A percentile compares a stretch with the other conserved stretches of the same genome.
These are phyloP conservation scores for Drosophila pectinifera DNA, from an alignment of 1,140 invertebrate species.

Conservation along the genomic window DNA sequence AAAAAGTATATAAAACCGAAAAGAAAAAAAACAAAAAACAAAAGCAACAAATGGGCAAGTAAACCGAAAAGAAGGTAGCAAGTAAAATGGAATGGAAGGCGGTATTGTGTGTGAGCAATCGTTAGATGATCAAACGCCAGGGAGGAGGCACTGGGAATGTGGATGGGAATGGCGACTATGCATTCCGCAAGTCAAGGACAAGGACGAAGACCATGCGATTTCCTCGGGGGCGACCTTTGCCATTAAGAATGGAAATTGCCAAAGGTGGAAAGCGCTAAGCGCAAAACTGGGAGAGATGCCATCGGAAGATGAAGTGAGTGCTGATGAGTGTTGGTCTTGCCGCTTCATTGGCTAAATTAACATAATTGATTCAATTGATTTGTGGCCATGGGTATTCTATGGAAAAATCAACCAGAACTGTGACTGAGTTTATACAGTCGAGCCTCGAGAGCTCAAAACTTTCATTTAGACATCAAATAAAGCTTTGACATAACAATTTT, in stretches of 20 bases:
- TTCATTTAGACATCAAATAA: too few relatives aligned
- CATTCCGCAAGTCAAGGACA: slow-evolving; percentile 56
- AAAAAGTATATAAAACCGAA: slow-evolving; percentile 33
- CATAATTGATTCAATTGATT: slow-evolving; percentile 71
- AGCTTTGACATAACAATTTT: background rate
- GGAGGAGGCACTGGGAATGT: slow-evolving; percentile 1
- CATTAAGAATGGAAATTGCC: slow-evolving; percentile 34
- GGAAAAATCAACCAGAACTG: slow-evolving; percentile 30
- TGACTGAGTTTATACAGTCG: slow-evolving; percentile 17
- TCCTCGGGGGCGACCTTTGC: slow-evolving; percentile 49
- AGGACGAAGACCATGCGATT: slow-evolving; percentile 40
- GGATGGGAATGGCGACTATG: slow-evolving; percentile 17
- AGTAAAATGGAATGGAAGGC: slow-evolving; percentile 25
- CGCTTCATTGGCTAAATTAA: slow-evolving; percentile 66
- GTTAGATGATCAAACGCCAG: slow-evolving; percentile 40
- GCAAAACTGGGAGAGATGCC: slow-evolving; percentile 11
- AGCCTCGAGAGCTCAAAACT: background rate
- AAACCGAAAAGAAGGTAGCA: slow-evolving; percentile 7
- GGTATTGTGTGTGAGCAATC: slow-evolving; percentile 21
- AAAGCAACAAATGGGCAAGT: background rate
- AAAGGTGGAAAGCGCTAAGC: slow-evolving; percentile 19
- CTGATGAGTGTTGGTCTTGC: slow-evolving; percentile 43
- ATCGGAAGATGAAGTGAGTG: slow-evolving; percentile 9
- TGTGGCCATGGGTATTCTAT: slow-evolving; percentile 41
- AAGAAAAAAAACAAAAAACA: slow-evolving; percentile 10